Base-by-base conservation (phyloP, 2,888 invertebrate genomes). In the Callimorpha dominula region DNA sequence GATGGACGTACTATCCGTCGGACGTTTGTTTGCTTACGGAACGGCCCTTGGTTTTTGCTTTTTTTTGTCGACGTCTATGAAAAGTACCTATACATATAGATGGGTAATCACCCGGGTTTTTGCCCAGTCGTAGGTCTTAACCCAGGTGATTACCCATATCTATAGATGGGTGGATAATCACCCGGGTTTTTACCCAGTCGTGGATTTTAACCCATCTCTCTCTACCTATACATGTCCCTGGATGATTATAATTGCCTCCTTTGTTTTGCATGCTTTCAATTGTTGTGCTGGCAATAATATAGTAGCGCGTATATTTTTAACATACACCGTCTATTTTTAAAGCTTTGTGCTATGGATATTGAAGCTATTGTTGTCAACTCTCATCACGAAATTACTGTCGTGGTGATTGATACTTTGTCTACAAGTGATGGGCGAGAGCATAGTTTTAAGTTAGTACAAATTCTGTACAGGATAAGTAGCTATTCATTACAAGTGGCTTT, bases 271-370 rank as follows among this genome's bases (percentile, higher is more conserved):
- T 63, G 42, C 9, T 63, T 4, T 17, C 40, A 15, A 42, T 42
- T 6, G 42, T 63, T 17, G 42, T 40, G 15, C 42, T 63, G 42
- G 17, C 42, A 63, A 17, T 42, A 63, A 12, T 12, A 60, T 60
- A 20, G 20, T 40, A 63, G 42, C 40, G 63, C 17, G 15, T 42
- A 15, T 42, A 63, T 63, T 63, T 17, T 42, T 17, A 17, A 63
- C 63, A 40, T 17, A 42, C 40, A 8, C n/a, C 8, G 63, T 42
- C 62, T 62, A 62, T 62, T 62, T 40, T 40, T 62, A 40, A 40
- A 62, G 31, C 40, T 14, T 60, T 43, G 60, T 31, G 31, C 31
- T 7, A 78, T 68, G 46, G 68, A 65, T 72, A 74, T 68, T 75
- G 82, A 54, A 20, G n/a, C 54, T n/a, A 17, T 50, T 50, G 54